phyloP scores from a whole-genome alignment of 2,113 vertebrate genomes.

The Hippopotamus amphibius region DNA sequence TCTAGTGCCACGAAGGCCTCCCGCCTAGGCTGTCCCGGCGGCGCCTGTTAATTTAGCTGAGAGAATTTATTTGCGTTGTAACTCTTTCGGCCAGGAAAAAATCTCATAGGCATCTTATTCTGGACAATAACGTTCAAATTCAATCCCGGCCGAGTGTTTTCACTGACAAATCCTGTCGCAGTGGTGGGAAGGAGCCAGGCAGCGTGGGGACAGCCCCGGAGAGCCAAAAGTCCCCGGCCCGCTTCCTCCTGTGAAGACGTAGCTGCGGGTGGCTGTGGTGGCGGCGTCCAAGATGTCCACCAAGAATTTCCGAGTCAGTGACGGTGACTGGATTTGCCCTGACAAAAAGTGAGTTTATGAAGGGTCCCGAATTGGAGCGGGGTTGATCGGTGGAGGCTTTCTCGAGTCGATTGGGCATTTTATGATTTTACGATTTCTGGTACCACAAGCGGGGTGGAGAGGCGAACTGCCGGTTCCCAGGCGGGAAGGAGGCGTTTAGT shows the following conservation, averaged over 20 bases:
- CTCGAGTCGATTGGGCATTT: background rate
- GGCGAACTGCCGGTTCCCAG: background rate
- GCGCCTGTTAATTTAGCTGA: slow-evolving; percentile 69
- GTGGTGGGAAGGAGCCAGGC: slow-evolving; percentile 55
- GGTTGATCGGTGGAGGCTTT: background rate
- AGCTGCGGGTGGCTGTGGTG: slow-evolving; percentile 46
- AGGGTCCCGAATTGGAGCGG: too few relatives aligned
- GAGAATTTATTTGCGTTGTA: background rate
- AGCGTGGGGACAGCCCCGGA: background rate
- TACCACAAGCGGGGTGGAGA: background rate
- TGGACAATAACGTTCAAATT: background rate
- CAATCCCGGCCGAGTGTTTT: rapidly evolving
- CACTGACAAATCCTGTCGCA: background rate
- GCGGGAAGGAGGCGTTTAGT: background rate
- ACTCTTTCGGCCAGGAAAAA: background rate
- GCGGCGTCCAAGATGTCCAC: slow-evolving; percentile 90
- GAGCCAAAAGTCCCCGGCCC: slow-evolving; percentile 33
- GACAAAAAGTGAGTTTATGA: slow-evolving; percentile 95
- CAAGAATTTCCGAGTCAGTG: slow-evolving; percentile 98
- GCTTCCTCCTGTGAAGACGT: slow-evolving; percentile 53
- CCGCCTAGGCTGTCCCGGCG: background rate
- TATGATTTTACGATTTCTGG: background rate
- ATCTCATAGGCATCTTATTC: background rate
- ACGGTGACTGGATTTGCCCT: slow-evolving; percentile 98
- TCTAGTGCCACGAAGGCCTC: background rate